Conservation (phyloP, 2,797 vertebrate genomes). For the Furcifer pardalis region DNA sequence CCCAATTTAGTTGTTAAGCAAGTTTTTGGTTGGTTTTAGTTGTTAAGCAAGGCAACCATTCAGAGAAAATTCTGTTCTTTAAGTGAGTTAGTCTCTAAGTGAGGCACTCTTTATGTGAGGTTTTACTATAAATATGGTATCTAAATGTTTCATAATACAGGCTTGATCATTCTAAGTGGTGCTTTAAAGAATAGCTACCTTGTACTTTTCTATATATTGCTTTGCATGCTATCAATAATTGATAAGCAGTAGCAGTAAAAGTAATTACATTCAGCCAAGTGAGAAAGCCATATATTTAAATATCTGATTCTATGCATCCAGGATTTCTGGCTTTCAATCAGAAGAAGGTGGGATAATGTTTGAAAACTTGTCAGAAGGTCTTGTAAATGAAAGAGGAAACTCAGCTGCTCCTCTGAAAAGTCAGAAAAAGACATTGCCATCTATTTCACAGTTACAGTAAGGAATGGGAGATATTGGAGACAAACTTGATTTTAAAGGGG, state of each 20-base stretch:
- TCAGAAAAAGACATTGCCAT: background rate
- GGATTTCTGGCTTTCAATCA: background rate
- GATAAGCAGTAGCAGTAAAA: conserved; percentile 24
- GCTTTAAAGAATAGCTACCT: conserved; percentile 31
- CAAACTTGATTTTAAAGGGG: no score
- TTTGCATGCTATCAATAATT: conserved; percentile 17
- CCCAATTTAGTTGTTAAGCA: no score
- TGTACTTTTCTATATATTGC: background rate
- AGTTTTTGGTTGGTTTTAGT: no score
- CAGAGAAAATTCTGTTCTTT: no score
- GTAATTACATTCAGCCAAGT: conserved; percentile 3
- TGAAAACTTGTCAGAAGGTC: background rate
- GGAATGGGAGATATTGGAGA: background rate
- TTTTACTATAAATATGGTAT: background rate
- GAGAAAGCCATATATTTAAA: conserved; percentile 25
- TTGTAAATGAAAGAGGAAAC: background rate
- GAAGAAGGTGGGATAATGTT: background rate
- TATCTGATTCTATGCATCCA: background rate
- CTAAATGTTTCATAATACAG: background rate
- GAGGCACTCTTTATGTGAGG: no score
- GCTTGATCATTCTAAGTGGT: background rate
- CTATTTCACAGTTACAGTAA: background rate
- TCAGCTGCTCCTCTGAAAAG: background rate
- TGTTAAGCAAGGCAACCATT: no score
- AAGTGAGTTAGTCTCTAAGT: no score